A percentile compares a stretch with the other conserved stretches of the same genome.
These are phyloP conservation scores for Drosophila mauritiana DNA, from an alignment of 1,140 invertebrate genomes.

Conservation along the genomic window DNA sequence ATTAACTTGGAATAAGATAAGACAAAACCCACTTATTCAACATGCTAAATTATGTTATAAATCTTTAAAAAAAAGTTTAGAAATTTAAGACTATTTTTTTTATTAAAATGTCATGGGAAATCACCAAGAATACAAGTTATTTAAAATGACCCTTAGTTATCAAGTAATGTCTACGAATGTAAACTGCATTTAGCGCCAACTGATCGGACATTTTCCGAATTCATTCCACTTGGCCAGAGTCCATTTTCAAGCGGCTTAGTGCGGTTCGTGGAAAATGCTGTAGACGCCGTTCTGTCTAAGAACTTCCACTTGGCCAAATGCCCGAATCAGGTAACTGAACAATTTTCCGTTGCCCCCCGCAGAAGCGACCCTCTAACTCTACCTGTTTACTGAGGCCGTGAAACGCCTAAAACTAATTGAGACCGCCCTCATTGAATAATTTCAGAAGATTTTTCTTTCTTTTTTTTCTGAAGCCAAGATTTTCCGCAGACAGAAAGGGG, in stretches of 20 bases:
- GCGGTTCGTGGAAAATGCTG: constrained; percentile 62
- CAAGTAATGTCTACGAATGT: constrained; percentile 13
- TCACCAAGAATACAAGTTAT: too few species aligned
- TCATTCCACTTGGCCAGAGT: constrained; percentile 17
- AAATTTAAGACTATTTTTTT: too few species aligned
- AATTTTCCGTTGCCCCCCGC: constrained; percentile 21
- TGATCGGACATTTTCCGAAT: constrained; percentile 9
- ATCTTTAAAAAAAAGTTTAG: too few species aligned
- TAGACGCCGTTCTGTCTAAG: constrained; percentile 63
- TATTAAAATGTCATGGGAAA: too few species aligned
- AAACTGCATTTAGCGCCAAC: constrained; percentile 39
- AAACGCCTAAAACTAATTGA: constrained; percentile 80
- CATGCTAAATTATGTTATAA: too few species aligned
- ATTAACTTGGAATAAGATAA: neutral
- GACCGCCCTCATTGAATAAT: constrained; percentile 83
- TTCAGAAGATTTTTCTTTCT: constrained; percentile 59
- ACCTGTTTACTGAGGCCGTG: constrained; percentile 60
- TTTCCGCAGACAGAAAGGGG: constrained; percentile 67
- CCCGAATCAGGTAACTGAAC: constrained; percentile 60
- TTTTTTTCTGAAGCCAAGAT: constrained; percentile 30
- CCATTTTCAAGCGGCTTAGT: constrained; percentile 48
- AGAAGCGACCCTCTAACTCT: constrained; percentile 17
- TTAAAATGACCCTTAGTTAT: neutral
- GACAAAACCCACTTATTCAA: too few species aligned
- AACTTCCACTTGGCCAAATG: constrained; percentile 67